Base-by-base conservation (phyloP, 2,888 invertebrate genomes). In the Ernsta delagoae region DNA sequence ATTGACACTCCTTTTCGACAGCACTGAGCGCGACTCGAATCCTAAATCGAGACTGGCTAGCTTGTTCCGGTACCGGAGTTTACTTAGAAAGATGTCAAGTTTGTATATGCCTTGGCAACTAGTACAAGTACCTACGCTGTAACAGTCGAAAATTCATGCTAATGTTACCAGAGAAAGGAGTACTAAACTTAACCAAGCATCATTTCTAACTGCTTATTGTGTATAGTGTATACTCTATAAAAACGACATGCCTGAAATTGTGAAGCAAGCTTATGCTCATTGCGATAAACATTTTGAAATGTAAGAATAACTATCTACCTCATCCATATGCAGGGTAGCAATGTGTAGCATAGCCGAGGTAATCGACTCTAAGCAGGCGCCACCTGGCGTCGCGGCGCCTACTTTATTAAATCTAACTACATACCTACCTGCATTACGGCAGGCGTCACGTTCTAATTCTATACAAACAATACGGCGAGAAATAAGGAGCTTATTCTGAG, bases 1-100 rank as follows among this genome's bases (percentile, higher is more conserved):
- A 12, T 36, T 57, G 57, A 36, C 57, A 57, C 48, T 48, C 50
- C 57, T 12, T 57, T 34, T 36, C 57, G 57, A 12, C 39, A 34
- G 12, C n/a, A 6, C 34, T 31, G 9, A 9, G 56, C 34, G 56
- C 31, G 56, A 56, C 56, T 34, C 31, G 31, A 56, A 56, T 56
- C 24, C 50, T 24, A 50, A 50, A 50, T 7, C 4, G 48, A 7
- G 45, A 7, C 48, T 12, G 48, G 48, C 12, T 6, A 3, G 5
- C 16, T 6, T 16, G 48, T 16, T 48, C 6, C 16, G 48, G 4
- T 31, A 31, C 31, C 31, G 4, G 31, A 31, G 31, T 31, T 31
- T 31, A 31, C 31, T 31, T 31, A 31, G 31, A 31, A 31, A 31
- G 31, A 31, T 31, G 31, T 31, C 31, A 31, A 4, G 31, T 31